Conservation (phyloP, 2,797 vertebrate genomes). For the Galago senegalensis region DNA sequence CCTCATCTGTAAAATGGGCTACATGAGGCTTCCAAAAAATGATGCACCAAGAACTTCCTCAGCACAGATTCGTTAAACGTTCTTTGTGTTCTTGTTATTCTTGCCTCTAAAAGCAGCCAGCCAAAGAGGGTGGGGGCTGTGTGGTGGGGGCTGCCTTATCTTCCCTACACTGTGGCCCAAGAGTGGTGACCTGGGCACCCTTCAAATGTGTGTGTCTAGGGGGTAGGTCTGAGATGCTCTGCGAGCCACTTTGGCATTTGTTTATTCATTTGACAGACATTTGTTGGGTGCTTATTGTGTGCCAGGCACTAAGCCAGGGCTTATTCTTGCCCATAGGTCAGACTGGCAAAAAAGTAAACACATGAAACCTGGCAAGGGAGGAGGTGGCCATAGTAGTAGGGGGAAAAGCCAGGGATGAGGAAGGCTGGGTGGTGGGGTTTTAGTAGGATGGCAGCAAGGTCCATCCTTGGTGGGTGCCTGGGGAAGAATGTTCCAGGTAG, state of each 20-base stretch:
- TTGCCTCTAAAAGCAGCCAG: not conserved
- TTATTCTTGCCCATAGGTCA: not conserved
- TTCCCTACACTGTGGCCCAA: not conserved
- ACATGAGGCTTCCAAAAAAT: fast-evolving
- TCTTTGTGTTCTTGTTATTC: not conserved
- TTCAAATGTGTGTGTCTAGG: too few relatives aligned
- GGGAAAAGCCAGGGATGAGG: not conserved
- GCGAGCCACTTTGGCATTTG: not conserved
- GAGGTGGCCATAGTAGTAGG: not conserved
- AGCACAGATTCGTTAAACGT: not conserved
- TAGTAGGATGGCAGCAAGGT: not conserved
- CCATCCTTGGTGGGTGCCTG: not conserved
- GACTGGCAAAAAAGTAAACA: not conserved
- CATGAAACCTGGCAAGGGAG: not conserved
- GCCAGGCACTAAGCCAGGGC: not conserved
- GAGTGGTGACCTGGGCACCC: not conserved
- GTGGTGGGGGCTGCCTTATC: not conserved
- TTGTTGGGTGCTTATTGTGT: not conserved
- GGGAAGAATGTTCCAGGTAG: not conserved
- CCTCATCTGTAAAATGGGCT: not conserved
- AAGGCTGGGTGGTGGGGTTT: not conserved
- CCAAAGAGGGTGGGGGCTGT: not conserved
- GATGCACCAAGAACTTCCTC: not conserved
- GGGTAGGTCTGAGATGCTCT: not conserved
- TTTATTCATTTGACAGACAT: not conserved